phyloP scores from a whole-genome alignment of 2,797 vertebrate species.

The Psittacula derbiana region DNA sequence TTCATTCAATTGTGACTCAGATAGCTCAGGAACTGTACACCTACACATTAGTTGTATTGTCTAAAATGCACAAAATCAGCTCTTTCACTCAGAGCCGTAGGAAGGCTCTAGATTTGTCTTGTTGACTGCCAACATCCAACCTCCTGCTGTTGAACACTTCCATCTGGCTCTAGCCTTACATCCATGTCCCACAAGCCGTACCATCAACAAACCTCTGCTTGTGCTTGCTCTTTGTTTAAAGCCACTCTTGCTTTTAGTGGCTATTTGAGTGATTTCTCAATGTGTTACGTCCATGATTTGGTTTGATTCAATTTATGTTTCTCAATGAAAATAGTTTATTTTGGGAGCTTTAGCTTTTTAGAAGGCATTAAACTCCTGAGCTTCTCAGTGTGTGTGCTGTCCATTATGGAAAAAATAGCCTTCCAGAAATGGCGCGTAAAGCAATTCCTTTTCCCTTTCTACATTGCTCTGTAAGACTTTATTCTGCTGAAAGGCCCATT shows the following conservation, averaged over 20 bases:
- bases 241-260: not conserved
- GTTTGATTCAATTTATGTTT: not conserved
- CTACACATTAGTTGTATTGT: not conserved
- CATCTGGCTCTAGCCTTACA: not conserved
- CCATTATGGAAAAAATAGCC: not conserved
- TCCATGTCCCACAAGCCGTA: not conserved
- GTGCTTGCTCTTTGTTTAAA: not conserved
- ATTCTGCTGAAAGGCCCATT: not conserved
- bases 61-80: not conserved
- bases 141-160: not conserved
- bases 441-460: not conserved
- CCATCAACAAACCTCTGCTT: not conserved
- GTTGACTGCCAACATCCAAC: not conserved
- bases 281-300: not conserved
- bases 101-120: not conserved
- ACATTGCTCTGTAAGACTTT: not conserved
- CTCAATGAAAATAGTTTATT: not conserved
- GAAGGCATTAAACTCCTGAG: not conserved
- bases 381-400: not conserved
- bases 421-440: not conserved
- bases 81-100: not conserved
- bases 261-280: not conserved
- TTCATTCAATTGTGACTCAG: not conserved
- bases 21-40: not conserved
- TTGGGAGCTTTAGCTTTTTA: not conserved